A percentile compares a stretch with the other conserved stretches of the same genome.
Evolutionary conservation across 2,797 vertebrate genomes (phyloP).

Genomic region (Microctenopoma stevenorrisi): DNA sequence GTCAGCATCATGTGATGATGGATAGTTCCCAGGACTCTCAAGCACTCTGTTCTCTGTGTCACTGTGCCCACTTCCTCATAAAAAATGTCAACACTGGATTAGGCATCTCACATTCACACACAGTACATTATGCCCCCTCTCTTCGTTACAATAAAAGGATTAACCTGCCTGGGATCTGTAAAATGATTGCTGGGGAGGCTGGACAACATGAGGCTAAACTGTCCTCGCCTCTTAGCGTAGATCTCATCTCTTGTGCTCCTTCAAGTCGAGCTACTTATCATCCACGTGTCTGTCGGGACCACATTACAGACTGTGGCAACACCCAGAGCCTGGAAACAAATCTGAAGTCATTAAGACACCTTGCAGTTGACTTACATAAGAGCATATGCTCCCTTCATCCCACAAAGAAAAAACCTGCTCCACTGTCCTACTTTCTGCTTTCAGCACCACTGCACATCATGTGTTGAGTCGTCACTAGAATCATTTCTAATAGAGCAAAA

Average conservation of each 20-base stretch:
- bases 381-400: conserved; percentile 48
- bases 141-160: conserved; percentile 88
- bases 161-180: conserved; percentile 72
- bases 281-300: conserved; percentile 29
- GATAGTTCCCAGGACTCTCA: conserved; percentile 50
- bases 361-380: conserved; percentile 65
- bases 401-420: conserved; percentile 27
- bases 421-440: conserved; percentile 45
- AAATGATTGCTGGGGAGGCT: conserved; percentile 61
- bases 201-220: conserved; percentile 61
- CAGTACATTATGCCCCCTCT: conserved; percentile 75
- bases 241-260: conserved; percentile 60
- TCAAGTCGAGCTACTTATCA: conserved; percentile 64
- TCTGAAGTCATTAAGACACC: conserved; percentile 59
- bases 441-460: conserved; percentile 4
- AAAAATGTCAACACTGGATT: conserved; percentile 76
- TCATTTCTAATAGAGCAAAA: background rate
- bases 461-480: background rate
- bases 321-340: conserved; percentile 55
- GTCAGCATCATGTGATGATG: conserved; percentile 73
- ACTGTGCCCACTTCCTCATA: conserved; percentile 71
- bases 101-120: conserved; percentile 73
- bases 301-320: conserved; percentile 19
- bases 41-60: conserved; percentile 54
- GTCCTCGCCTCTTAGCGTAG: conserved; percentile 65